A percentile compares a stretch with the other conserved stretches of the same genome.
These are phyloP conservation scores for Neosilurus hyrtlii DNA, from an alignment of 2,797 vertebrate genomes.

Conservation along the genomic window DNA sequence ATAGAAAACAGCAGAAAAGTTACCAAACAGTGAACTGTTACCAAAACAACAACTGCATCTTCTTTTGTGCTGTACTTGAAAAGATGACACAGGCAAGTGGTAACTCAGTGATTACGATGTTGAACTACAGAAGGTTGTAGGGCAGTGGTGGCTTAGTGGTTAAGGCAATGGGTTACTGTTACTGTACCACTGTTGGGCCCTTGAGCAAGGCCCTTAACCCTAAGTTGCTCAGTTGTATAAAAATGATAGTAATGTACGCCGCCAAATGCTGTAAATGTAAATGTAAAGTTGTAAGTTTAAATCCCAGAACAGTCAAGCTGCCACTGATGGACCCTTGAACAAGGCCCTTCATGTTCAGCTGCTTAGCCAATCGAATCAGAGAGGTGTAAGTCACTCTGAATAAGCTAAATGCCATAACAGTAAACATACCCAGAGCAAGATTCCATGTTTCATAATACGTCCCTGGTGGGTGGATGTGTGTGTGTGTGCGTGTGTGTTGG, in stretches of 20 bases:
- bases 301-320: neutral
- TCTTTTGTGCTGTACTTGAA: neutral
- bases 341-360: neutral
- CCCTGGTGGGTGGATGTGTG: neutral
- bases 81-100: neutral
- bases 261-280: too few species aligned
- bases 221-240: too few species aligned
- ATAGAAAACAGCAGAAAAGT: too few species aligned
- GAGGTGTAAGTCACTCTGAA: neutral
- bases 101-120: neutral
- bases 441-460: neutral
- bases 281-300: neutral
- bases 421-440: neutral
- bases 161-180: too few species aligned
- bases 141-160: too few species aligned
- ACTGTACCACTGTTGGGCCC: too few species aligned
- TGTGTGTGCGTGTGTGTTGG: conserved; percentile 19
- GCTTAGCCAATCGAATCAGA: neutral
- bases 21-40: too few species aligned
- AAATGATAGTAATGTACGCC: too few species aligned
- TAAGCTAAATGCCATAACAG: neutral
- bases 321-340: neutral
- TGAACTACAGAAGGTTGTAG: neutral
- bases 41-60: neutral
- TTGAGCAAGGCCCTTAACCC: too few species aligned